These are phyloP conservation scores for Leptinotarsa lineolata DNA, from an alignment of 1,140 invertebrate genomes.

Conservation along the genomic window DNA sequence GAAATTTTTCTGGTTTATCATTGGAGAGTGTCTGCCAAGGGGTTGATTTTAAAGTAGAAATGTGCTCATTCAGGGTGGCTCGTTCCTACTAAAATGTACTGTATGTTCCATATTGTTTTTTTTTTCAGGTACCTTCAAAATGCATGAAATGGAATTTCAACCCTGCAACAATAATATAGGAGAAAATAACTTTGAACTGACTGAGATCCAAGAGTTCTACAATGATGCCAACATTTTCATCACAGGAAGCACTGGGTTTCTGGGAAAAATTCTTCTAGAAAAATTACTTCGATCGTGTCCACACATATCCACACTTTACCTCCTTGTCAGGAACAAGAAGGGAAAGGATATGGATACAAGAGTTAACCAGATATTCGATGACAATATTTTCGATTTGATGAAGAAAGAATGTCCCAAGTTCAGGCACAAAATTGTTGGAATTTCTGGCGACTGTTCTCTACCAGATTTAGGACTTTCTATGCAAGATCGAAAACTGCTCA, in stretches of 20 bases:
- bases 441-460: slow-evolving; percentile 68
- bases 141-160: background rate
- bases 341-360: slow-evolving; percentile 69
- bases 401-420: slow-evolving; percentile 62
- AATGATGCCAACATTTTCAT: slow-evolving; percentile 65
- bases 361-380: slow-evolving; percentile 68
- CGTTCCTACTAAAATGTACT: too few species aligned
- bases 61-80: too few species aligned
- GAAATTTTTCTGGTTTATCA: too few species aligned
- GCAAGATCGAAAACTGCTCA: slow-evolving; percentile 63
- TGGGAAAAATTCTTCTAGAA: slow-evolving; percentile 72
- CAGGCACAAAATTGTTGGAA: slow-evolving; percentile 66
- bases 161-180: background rate
- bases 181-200: background rate
- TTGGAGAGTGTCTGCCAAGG: too few species aligned
- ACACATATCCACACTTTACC: slow-evolving; percentile 73
- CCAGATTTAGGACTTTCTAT: slow-evolving; percentile 66
- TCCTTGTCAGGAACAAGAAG: slow-evolving; percentile 78
- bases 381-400: slow-evolving; percentile 55
- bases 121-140: too few species aligned
- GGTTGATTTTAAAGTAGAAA: too few species aligned
- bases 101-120: too few species aligned
- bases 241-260: slow-evolving; percentile 74
- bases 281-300: slow-evolving; percentile 80
- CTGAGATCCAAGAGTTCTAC: slow-evolving; percentile 61